Evolutionary conservation across 2,797 vertebrate genomes (phyloP).

Genomic region (Crenuchus spilurus): DNA sequence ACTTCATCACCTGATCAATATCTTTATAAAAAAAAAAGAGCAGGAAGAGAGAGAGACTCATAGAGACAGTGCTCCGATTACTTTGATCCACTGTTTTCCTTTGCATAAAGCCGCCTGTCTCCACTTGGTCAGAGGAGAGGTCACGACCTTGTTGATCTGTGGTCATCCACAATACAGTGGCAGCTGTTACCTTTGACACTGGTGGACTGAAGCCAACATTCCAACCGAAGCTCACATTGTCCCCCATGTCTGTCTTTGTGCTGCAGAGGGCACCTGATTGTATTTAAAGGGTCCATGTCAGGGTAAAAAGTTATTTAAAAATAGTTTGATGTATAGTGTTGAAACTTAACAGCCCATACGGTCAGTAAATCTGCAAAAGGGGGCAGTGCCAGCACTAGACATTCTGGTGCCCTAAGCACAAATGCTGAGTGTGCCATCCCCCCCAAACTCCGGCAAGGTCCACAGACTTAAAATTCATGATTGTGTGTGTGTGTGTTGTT

Average conservation of each 20-base stretch:
- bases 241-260: neutral
- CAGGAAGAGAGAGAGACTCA: slow-evolving; percentile 9
- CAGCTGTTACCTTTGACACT: slow-evolving; percentile 58
- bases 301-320: no score
- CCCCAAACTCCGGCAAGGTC: no score
- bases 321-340: no score
- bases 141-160: slow-evolving; percentile 2
- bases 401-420: no score
- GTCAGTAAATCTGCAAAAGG: no score
- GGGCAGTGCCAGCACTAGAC: no score
- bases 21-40: slow-evolving; percentile 57
- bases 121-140: slow-evolving; percentile 17
- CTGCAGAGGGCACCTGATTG: no score
- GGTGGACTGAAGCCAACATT: slow-evolving; percentile 25
- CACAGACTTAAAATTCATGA: no score
- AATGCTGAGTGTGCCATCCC: no score
- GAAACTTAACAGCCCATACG: no score
- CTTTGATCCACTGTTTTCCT: slow-evolving; percentile 33
- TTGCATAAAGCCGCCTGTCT: slow-evolving; percentile 45
- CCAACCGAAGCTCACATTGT: neutral
- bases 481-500: no score
- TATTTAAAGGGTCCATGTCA: no score
- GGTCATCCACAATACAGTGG: slow-evolving; percentile 29
- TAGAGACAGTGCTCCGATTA: slow-evolving; percentile 47
- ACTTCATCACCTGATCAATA: slow-evolving; percentile 68